These are phyloP conservation scores for Microcebus lehilahytsara DNA, from an alignment of 2,113 vertebrate genomes.

Conservation along the genomic window DNA sequence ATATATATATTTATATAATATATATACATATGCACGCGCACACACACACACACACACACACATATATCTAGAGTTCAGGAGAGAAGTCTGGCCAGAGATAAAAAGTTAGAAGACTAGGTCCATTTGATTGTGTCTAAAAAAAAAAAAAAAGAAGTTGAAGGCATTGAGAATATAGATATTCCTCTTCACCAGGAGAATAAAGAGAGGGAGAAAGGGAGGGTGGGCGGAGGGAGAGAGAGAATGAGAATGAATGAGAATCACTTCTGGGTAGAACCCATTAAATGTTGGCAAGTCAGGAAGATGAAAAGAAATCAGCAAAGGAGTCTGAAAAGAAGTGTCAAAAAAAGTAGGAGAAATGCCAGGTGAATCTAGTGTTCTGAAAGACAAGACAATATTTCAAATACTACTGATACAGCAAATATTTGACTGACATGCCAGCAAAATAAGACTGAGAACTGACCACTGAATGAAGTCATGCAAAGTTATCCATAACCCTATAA, in stretches of 20 bases:
- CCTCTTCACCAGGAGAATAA: not conserved
- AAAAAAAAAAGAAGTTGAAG: not conserved
- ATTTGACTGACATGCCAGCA: not conserved
- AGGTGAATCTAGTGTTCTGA: not conserved
- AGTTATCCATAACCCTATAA: not conserved
- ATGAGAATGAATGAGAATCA: not conserved
- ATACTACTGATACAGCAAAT: not conserved
- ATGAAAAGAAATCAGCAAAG: not conserved
- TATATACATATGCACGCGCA: too few species aligned
- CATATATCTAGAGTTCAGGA: too few species aligned
- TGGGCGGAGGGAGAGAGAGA: too few species aligned
- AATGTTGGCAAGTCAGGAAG: not conserved
- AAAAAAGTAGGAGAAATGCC: not conserved
- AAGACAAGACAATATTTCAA: not conserved
- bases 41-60: too few species aligned
- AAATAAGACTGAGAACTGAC: not conserved
- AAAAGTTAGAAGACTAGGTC: not conserved
- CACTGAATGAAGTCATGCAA: not conserved
- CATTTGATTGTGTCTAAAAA: too few species aligned
- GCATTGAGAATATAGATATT: not conserved
- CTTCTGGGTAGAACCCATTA: not conserved
- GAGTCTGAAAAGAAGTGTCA: not conserved
- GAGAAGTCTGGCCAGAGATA: not conserved
- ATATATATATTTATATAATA: too few species aligned
- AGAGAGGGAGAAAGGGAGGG: not conserved